Evolutionary conservation across 2,113 vertebrate genomes (phyloP).

Genomic region (Centropus unirufus): DNA sequence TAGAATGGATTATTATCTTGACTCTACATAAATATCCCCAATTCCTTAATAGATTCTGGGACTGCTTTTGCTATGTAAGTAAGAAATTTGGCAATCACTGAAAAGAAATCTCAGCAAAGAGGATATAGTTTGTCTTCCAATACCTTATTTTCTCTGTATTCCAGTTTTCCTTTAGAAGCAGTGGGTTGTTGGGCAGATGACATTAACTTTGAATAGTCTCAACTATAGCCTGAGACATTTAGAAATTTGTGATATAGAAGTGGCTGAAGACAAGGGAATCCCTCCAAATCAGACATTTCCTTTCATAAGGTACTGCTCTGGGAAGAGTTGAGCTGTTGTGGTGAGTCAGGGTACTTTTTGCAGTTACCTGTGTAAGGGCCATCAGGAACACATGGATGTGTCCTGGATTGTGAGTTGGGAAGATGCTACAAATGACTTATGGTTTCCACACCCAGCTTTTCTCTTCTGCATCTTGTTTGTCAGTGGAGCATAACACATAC

Average conservation of each 20-base stretch:
- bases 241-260: neutral
- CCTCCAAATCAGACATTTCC: neutral
- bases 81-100: neutral
- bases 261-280: neutral
- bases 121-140: neutral
- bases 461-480: neutral
- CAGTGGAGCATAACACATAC: neutral
- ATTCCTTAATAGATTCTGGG: conserved; percentile 86
- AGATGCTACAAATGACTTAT: neutral
- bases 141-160: neutral
- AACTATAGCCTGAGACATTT: neutral
- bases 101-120: neutral
- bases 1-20: conserved; percentile 91
- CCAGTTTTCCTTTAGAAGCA: neutral
- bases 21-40: conserved; percentile 85
- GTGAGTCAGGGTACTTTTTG: neutral
- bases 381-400: neutral
- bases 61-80: conserved; percentile 88
- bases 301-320: neutral
- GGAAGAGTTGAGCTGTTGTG: neutral
- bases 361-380: accelerated
- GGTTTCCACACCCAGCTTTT: neutral
- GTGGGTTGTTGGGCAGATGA: neutral
- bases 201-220: neutral
- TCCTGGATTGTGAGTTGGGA: neutral